These are phyloP conservation scores for Rhagonycha lutea DNA, from an alignment of 2,888 invertebrate species.

Conservation along the genomic window DNA sequence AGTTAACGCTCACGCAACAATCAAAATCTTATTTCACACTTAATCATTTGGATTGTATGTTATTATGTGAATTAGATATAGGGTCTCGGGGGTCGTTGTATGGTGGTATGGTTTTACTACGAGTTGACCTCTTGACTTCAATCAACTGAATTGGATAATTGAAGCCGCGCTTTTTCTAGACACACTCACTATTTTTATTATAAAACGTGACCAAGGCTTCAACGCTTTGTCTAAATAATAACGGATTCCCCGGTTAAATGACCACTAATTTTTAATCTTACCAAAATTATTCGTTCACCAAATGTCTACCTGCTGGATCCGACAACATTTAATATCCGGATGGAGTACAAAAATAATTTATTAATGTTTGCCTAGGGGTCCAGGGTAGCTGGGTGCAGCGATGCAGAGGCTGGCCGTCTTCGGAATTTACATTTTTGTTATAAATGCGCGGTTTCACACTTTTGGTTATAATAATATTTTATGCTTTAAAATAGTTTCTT, in stretches of 20 bases:
- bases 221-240: not conserved
- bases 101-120: slow-evolving; percentile 32
- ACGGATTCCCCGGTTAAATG: not conserved
- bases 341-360: no score
- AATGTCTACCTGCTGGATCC: no score
- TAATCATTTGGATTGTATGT: slow-evolving; percentile 33
- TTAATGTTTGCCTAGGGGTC: no score
- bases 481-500: not conserved
- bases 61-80: slow-evolving; percentile 36
- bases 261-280: no score
- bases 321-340: no score
- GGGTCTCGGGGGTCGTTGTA: slow-evolving; percentile 34
- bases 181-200: not conserved
- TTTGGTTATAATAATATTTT: not conserved
- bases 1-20: slow-evolving; percentile 28
- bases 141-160: slow-evolving; percentile 46
- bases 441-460: not conserved
- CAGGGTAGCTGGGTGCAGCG: no score
- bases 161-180: slow-evolving; percentile 27
- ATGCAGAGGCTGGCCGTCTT: no score
- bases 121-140: slow-evolving; percentile 36
- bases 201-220: slow-evolving; percentile 8
- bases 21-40: slow-evolving; percentile 37
- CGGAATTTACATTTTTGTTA: not conserved
- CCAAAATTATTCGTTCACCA: no score